These are phyloP conservation scores for Gnathonemus echidnorhynchus DNA, from an alignment of 2,113 vertebrate genomes.

Conservation along the genomic window DNA sequence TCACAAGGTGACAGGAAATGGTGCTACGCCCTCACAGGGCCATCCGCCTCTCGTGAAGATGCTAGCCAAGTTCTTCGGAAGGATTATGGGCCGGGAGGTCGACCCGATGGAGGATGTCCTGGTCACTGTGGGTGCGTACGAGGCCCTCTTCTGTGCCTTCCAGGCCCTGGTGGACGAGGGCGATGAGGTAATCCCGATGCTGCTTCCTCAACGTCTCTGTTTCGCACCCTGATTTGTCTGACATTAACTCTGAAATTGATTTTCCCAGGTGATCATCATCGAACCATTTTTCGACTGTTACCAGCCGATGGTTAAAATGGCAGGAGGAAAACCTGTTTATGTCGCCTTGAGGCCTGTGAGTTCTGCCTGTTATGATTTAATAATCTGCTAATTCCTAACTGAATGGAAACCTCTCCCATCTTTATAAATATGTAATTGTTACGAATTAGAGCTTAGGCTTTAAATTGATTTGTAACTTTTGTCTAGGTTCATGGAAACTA, in stretches of 20 bases:
- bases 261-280: constrained; percentile 81
- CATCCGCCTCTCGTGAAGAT: constrained; percentile 74
- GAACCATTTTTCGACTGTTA: constrained; percentile 96
- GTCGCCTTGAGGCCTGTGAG: constrained; percentile 78
- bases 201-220: not conserved
- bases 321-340: constrained; percentile 74
- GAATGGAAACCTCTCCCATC: not conserved
- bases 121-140: constrained; percentile 86
- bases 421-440: not conserved
- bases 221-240: not conserved
- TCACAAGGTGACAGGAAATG: not conserved
- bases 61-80: constrained; percentile 75
- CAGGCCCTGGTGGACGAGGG: constrained; percentile 83
- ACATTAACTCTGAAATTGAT: constrained; percentile 16
- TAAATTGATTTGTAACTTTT: not conserved
- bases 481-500: not conserved
- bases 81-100: constrained; percentile 69
- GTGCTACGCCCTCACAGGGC: constrained; percentile 60
- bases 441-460: not conserved
- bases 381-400: not conserved
- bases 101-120: constrained; percentile 75
- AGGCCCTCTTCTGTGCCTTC: constrained; percentile 81
- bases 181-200: constrained; percentile 71
- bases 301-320: constrained; percentile 83
- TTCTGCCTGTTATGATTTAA: constrained; percentile 7